phyloP scores from a whole-genome alignment of 2,113 vertebrate genomes.

The Pedetes capensis region DNA sequence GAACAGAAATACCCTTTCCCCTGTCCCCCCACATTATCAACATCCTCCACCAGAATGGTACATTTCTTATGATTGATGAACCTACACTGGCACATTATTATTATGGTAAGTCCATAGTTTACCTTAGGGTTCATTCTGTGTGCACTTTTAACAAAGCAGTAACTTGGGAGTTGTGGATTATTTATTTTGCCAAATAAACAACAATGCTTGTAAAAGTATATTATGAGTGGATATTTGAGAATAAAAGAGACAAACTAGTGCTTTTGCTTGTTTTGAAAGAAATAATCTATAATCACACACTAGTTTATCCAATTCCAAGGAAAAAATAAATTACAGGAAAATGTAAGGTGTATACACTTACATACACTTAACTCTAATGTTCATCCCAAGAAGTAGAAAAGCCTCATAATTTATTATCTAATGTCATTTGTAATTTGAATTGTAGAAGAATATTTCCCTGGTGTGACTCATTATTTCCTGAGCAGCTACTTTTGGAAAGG shows the following conservation, averaged over 20 bases:
- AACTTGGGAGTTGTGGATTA: background rate
- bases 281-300: background rate
- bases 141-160: background rate
- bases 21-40: background rate
- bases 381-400: background rate
- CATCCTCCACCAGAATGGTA: too few species aligned
- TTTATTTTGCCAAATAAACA: background rate
- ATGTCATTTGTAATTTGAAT: background rate
- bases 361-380: background rate
- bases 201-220: background rate
- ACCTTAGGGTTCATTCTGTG: background rate
- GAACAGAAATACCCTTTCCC: background rate
- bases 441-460: background rate
- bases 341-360: background rate
- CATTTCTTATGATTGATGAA: background rate
- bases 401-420: background rate
- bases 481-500: background rate
- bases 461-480: background rate
- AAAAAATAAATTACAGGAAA: background rate
- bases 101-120: background rate
- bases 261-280: background rate
- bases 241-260: background rate
- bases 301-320: background rate
- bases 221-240: background rate
- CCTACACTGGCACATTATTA: background rate